Evolutionary conservation across 2,888 invertebrate species (phyloP), one percentile per base, ranked within the genome.

Genomic region (Tiphia femorata): DNA sequence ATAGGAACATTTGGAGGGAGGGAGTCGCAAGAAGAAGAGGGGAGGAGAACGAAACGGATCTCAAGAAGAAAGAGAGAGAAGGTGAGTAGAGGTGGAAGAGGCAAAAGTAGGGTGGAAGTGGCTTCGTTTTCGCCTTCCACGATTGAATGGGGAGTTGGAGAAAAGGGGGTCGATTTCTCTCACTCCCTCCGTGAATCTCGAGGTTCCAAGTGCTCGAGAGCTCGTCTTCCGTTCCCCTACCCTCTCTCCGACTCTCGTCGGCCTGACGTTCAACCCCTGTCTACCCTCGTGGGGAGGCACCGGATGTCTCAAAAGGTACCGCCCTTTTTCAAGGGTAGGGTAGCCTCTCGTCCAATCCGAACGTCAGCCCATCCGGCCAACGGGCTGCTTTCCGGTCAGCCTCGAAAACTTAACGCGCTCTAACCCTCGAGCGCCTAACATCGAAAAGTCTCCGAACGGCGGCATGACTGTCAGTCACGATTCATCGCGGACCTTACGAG

Each of bases 361-460:
- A 1, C 10, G 27, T 7, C 20, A 33, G n/a, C 21, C 6, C 30
- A 50, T 40, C 56, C 67, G 48, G 38, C 40, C 62, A 64, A 35
- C 53, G 63, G n/a, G n/a, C n/a, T 61, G 59, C 58, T 38, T 55
- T 27, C 14, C 14, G 29, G 46, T 40, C 46, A 33, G 49, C 48
- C 46, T 52, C 50, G 52, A 55, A 68, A 57, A 56, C 58, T 61
- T 53, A 58, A 54, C 51, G 54, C 63, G 55, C 49, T n/a, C n/a
- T n/a, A n/a, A n/a, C n/a, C n/a, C n/a, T n/a, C n/a, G n/a, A n/a
- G 59, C 62, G 58, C 57, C 58, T 53, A 41, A 61, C 75, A 76
- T 76, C 74, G 71, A 75, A 76, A 78, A 79, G 79, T 78, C 73
- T n/a, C 67, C 62, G 51, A n/a, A n/a, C n/a, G n/a, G n/a, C n/a